A percentile compares a stretch with the other conserved stretches of the same genome.
phyloP scores from a whole-genome alignment of 2,113 vertebrate genomes.

The Corynorhinus townsendii region DNA sequence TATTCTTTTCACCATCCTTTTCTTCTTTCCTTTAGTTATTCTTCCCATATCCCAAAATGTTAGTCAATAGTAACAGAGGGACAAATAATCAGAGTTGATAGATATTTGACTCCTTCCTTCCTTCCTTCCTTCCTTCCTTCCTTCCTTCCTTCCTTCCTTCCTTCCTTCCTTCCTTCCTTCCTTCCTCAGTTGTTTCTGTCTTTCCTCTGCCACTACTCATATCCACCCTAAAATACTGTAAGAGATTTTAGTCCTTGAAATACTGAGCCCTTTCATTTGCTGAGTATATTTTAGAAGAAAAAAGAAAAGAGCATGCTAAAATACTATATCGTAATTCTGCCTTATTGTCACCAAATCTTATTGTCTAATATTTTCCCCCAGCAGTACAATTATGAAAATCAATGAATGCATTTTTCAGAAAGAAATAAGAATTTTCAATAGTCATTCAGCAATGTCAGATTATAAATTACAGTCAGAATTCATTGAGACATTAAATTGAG shows the following conservation, averaged over 20 bases:
- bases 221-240: background rate
- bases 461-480: background rate
- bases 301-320: background rate
- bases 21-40: background rate
- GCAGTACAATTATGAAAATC: constrained; percentile 11
- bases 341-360: background rate
- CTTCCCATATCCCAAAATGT: background rate
- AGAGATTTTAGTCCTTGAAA: background rate
- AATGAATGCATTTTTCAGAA: background rate
- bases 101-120: background rate
- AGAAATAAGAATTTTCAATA: constrained; percentile 12
- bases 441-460: background rate
- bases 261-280: background rate
- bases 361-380: background rate
- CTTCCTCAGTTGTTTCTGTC: background rate
- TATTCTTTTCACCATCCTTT: background rate
- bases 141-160: no score
- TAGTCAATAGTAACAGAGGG: background rate
- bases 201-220: background rate
- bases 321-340: background rate
- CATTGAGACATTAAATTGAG: background rate
- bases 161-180: background rate
- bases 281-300: background rate
- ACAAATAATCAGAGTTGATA: background rate
- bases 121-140: background rate